These are phyloP conservation scores for Meloe dianella DNA, from an alignment of 2,888 invertebrate species.

Conservation along the genomic window DNA sequence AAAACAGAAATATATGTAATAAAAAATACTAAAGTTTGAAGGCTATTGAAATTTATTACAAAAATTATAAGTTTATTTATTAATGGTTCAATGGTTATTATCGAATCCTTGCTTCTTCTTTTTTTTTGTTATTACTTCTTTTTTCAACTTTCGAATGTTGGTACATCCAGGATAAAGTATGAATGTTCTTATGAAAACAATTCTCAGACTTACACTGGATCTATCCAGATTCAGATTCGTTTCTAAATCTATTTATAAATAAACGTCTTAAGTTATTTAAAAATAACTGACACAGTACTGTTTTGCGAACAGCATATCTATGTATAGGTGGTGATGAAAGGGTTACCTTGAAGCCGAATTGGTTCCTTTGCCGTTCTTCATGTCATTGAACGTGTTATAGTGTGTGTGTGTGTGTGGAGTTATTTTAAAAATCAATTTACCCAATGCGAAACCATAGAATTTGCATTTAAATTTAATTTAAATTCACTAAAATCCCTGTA, in stretches of 20 bases:
- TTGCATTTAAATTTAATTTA: neutral
- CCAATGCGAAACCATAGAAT: neutral
- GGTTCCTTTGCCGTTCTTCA: neutral
- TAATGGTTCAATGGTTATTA: too few species aligned
- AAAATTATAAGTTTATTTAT: too few species aligned
- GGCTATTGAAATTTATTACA: neutral
- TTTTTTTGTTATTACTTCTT: too few species aligned
- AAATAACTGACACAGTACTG: neutral
- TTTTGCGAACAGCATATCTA: neutral
- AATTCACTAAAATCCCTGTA: too few species aligned
- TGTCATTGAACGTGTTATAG: neutral
- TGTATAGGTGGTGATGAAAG: neutral
- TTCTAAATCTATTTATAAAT: neutral
- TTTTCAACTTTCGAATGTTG: too few species aligned
- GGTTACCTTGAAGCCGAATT: neutral
- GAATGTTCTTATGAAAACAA: neutral
- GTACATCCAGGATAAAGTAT: too few species aligned
- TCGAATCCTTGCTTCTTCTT: too few species aligned
- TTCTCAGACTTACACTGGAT: neutral
- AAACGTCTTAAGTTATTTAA: neutral
- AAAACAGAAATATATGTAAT: too few species aligned
- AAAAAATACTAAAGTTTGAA: too few species aligned
- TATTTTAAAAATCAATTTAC: neutral
- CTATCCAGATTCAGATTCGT: neutral
- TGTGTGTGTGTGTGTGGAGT: too few species aligned